phyloP scores from a whole-genome alignment of 2,113 vertebrate genomes.

The Peucedramus taeniatus region DNA sequence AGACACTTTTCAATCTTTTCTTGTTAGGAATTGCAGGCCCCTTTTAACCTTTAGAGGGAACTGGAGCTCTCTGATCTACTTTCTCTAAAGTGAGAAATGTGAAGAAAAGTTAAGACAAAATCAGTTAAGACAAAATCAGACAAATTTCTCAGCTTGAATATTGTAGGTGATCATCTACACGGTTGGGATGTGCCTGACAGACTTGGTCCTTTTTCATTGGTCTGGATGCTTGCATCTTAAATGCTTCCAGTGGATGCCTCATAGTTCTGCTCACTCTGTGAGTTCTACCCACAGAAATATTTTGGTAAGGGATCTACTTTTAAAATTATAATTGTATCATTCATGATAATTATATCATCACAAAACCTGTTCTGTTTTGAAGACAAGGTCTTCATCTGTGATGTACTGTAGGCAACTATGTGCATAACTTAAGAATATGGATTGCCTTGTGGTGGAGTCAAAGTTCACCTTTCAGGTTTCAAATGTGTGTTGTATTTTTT shows the following conservation, averaged over 20 bases:
- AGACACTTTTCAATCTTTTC: background rate
- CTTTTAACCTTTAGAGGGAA: background rate
- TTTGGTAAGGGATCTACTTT: background rate
- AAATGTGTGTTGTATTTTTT: background rate
- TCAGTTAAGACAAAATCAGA: background rate
- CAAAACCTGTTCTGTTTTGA: background rate
- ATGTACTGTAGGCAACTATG: background rate
- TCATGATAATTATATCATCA: background rate
- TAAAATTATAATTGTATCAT: accelerated
- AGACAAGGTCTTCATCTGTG: background rate
- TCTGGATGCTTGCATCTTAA: background rate
- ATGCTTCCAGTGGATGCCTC: background rate
- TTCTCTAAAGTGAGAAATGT: background rate
- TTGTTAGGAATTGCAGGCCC: background rate
- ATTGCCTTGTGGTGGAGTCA: background rate
- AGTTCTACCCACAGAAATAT: background rate
- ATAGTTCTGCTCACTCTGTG: background rate
- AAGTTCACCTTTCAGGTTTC: background rate
- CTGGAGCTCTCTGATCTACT: background rate
- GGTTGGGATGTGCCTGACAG: background rate
- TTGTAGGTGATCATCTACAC: background rate
- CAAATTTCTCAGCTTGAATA: background rate
- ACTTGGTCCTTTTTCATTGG: background rate
- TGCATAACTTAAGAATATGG: background rate
- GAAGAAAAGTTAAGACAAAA: background rate